These are phyloP conservation scores for Ptilorrhoa leucosticta DNA, from an alignment of 2,113 vertebrate genomes.

Conservation along the genomic window DNA sequence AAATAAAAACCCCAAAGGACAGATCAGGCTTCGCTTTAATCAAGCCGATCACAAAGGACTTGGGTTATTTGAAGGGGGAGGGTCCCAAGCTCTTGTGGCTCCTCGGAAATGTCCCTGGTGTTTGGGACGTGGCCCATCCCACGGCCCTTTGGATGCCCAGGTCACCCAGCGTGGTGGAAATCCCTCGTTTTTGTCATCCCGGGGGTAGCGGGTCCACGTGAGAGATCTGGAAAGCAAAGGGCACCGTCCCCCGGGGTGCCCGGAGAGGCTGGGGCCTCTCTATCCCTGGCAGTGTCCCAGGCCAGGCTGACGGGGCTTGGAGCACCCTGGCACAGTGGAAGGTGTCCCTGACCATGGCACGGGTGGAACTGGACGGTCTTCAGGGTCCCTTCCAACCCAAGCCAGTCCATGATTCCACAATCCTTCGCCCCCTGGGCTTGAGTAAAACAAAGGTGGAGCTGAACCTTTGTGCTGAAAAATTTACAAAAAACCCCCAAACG, in stretches of 20 bases:
- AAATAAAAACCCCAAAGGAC: constrained; percentile 52
- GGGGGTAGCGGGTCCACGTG: accelerated
- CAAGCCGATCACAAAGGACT: constrained; percentile 35
- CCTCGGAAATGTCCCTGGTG: accelerated
- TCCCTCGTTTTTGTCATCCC: not conserved
- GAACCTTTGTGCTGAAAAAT: constrained; percentile 65
- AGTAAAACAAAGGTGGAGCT: constrained; percentile 72
- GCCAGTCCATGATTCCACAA: accelerated
- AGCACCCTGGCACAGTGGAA: accelerated
- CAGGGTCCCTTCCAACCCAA: not conserved
- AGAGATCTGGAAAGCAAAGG: not conserved
- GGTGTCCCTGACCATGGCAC: not conserved
- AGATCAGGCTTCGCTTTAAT: constrained; percentile 68
- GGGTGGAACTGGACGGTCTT: not conserved
- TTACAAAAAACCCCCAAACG: constrained; percentile 24
- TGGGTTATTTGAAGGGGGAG: not conserved
- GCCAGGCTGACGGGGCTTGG: not conserved
- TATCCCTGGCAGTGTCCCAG: not conserved
- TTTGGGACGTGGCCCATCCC: accelerated
- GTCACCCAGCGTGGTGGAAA: accelerated
- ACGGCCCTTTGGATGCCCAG: not conserved
- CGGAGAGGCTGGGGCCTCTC: not conserved
- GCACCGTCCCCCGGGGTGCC: not conserved
- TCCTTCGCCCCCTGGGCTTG: not conserved
- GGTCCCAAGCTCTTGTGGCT: not conserved